Percentiles rank a stretch among this genome's conserved stretches.
These are phyloP conservation scores for Pyrocoelia pectoralis DNA, from an alignment of 2,888 invertebrate species.

Conservation along the genomic window DNA sequence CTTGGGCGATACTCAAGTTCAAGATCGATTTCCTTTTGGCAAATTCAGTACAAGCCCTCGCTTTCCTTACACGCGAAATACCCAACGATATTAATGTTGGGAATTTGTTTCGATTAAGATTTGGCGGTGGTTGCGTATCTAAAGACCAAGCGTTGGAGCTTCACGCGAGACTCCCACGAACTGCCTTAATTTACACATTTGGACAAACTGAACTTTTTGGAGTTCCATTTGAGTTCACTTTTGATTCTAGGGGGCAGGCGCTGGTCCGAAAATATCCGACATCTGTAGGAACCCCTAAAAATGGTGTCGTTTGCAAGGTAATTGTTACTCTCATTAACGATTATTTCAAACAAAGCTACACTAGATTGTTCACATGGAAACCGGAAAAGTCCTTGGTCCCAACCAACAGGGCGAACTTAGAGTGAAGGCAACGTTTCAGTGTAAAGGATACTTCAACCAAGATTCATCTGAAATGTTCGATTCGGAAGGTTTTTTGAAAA, in stretches of 20 bases:
- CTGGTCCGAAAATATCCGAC: not conserved
- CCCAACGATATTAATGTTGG: not conserved
- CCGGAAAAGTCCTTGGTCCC: slow-evolving; percentile 59
- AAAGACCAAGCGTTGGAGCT: not conserved
- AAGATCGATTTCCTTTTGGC: not conserved
- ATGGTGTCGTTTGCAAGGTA: not conserved
- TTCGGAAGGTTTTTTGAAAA: slow-evolving; percentile 60
- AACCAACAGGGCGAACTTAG: slow-evolving; percentile 63
- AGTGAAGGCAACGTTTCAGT: slow-evolving; percentile 54
- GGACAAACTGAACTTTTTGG: not conserved
- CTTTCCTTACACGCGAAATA: not conserved
- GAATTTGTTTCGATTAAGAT: not conserved
- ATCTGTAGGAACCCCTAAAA: not conserved
- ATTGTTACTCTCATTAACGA: too few species aligned
- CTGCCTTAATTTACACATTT: not conserved
- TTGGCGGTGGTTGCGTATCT: not conserved
- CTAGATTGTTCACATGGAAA: slow-evolving; percentile 61
- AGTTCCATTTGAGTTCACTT: not conserved
- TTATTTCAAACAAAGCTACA: slow-evolving; percentile 39
- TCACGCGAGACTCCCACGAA: not conserved
- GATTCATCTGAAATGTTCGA: slow-evolving; percentile 57
- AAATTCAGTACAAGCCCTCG: not conserved
- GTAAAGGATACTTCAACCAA: slow-evolving; percentile 60
- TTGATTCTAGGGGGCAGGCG: not conserved
- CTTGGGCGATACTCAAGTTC: not conserved